Percentiles rank a stretch among this genome's conserved stretches.
phyloP scores from a whole-genome alignment of 2,113 vertebrate species.

The Myiozetetes cayanensis region DNA sequence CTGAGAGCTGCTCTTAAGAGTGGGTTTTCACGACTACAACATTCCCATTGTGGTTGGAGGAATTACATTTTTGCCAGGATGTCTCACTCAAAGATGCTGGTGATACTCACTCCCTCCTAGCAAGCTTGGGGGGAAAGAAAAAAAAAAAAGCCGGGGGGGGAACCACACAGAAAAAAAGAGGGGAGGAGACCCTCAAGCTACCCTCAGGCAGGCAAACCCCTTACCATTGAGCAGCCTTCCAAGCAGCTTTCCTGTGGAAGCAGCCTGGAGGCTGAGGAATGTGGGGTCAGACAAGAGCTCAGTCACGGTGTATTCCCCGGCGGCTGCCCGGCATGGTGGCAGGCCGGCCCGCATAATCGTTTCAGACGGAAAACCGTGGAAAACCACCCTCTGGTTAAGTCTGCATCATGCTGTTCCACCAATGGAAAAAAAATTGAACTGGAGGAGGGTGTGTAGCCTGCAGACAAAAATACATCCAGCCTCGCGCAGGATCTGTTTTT shows the following conservation, averaged over 20 bases:
- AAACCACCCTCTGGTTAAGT: slow-evolving; percentile 81
- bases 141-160: rapidly evolving
- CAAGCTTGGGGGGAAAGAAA: neutral
- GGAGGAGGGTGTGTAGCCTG: slow-evolving; percentile 79
- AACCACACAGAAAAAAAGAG: neutral
- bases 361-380: slow-evolving; percentile 75
- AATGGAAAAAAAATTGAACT: slow-evolving; percentile 83
- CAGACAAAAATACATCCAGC: slow-evolving; percentile 78
- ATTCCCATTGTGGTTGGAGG: slow-evolving; percentile 58
- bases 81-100: neutral
- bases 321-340: slow-evolving; percentile 75
- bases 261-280: slow-evolving; percentile 81
- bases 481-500: slow-evolving; percentile 75
- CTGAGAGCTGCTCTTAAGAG: neutral
- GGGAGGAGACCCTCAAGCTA: neutral
- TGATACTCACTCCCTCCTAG: neutral
- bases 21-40: slow-evolving; percentile 10
- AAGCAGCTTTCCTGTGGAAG: slow-evolving; percentile 67
- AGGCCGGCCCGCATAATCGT: slow-evolving; percentile 69
- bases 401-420: slow-evolving; percentile 78
- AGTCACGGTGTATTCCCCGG: slow-evolving; percentile 79
- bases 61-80: neutral
- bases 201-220: slow-evolving; percentile 32
- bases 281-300: slow-evolving; percentile 81
- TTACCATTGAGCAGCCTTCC: slow-evolving; percentile 19